Base-by-base conservation (phyloP, 1,140 invertebrate species). In the Musca domestica region DNA sequence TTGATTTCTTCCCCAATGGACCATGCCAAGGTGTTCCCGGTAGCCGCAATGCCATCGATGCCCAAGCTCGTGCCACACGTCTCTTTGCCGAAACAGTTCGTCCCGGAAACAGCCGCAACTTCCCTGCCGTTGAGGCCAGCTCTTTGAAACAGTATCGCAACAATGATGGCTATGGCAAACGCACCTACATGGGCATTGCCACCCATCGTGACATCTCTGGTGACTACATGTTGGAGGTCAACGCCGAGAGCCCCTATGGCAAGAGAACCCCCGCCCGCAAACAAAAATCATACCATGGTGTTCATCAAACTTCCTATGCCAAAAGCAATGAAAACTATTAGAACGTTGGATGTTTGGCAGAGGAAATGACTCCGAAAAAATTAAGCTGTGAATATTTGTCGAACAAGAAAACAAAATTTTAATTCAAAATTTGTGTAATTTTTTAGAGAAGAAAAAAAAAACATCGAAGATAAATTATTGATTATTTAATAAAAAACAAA, bases 1-100 rank as follows among this genome's bases (percentile, higher is more conserved):
- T 85, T 10, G 93, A 95, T 78, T 94, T 94, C 83, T 94, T 88
- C 76, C 91, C 91, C 0, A 94, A 95, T 79, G 88, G 89, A 41
- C 74, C 74, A 15, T 70, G 49, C 2, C 3, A 73, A 1, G 67
- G 74, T 71, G 85, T 85, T 69, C 85, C 86, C 17, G 81, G 84
- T 68, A 84, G 85, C 64, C 69, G 77, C 72, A 70, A 81, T 74
- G 79, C 89, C 66, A 84, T 87, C 5, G 91, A 90, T 72, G 89
- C 88, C 48, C 88, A 89, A 73, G 84, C 84, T 67, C 83, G 89
- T 69, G 83, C 88, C 2, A 88, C 87, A 71, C 77, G 85, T 48
- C 85, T 88, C 65, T 90, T 86, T 66, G 87, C 84, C n/a, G 86
- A 88, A 76, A 86, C 87, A 3, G 84, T 91, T 17, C 79, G 77